These are phyloP conservation scores for Brevipalpus yothersi DNA, from an alignment of 1,140 invertebrate species.

Conservation along the genomic window DNA sequence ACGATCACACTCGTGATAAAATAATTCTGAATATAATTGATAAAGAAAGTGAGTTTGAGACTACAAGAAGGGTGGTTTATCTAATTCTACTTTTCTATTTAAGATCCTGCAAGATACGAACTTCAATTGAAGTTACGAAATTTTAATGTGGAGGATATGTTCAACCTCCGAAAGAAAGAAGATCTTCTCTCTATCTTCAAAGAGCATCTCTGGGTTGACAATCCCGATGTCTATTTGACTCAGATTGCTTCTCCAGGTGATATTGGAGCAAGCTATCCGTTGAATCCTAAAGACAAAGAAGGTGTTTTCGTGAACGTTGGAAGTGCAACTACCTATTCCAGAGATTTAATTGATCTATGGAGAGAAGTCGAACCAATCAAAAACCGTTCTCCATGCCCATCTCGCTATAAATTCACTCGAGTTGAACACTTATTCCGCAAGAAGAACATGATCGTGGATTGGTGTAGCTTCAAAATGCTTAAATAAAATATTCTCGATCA, in stretches of 20 bases:
- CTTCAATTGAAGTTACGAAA: slow-evolving; percentile 50
- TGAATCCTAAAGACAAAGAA: slow-evolving; percentile 54
- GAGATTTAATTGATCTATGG: slow-evolving; percentile 40
- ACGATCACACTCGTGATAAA: slow-evolving; percentile 35
- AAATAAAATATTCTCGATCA: not conserved
- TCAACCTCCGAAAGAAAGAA: slow-evolving; percentile 35
- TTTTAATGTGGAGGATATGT: slow-evolving; percentile 54
- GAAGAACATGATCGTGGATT: slow-evolving; percentile 49
- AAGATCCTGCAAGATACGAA: slow-evolving; percentile 6
- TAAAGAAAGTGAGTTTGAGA: slow-evolving; percentile 8
- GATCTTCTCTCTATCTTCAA: slow-evolving; percentile 43
- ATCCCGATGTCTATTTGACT: slow-evolving; percentile 44
- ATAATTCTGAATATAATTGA: slow-evolving; percentile 7
- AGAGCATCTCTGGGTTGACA: slow-evolving; percentile 27
- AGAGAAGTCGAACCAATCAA: slow-evolving; percentile 53
- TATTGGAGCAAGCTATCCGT: slow-evolving; percentile 48
- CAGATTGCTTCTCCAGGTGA: slow-evolving; percentile 56
- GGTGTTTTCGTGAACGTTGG: slow-evolving; percentile 56
- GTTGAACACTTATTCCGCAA: slow-evolving; percentile 56
- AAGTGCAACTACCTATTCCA: slow-evolving; percentile 42
- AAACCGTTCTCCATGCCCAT: slow-evolving; percentile 40
- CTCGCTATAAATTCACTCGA: slow-evolving; percentile 53
- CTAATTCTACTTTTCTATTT: not conserved
- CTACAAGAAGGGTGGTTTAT: not conserved
- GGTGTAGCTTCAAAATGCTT: slow-evolving; percentile 54